phyloP scores from a whole-genome alignment of 2,888 invertebrate genomes.

The Gymnoscelis rufifasciata region DNA sequence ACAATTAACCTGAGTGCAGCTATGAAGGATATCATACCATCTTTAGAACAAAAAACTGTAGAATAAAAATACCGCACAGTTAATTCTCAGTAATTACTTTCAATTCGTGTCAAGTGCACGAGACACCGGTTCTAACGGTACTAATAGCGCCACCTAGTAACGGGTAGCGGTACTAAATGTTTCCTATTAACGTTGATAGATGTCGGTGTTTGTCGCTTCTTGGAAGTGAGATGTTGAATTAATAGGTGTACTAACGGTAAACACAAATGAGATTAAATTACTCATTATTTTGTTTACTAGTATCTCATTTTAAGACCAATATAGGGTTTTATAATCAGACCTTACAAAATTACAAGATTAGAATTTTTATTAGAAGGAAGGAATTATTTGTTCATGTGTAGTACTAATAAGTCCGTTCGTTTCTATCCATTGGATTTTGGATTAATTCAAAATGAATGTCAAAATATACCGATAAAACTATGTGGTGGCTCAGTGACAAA shows the following conservation, averaged over 20 bases:
- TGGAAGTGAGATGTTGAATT: constrained; percentile 13
- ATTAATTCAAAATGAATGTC: too few species aligned
- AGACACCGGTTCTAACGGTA: constrained; percentile 25
- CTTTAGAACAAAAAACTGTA: background rate
- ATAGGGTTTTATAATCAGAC: too few species aligned
- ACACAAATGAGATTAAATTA: too few species aligned
- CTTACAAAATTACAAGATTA: too few species aligned
- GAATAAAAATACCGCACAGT: constrained; percentile 7
- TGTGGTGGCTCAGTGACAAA: too few species aligned
- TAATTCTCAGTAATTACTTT: constrained; percentile 13
- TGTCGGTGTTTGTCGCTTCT: constrained; percentile 39
- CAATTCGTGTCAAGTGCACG: constrained; percentile 21
- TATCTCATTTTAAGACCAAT: too few species aligned
- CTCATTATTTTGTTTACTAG: too few species aligned
- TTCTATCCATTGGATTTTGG: too few species aligned
- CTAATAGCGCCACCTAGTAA: constrained; percentile 65
- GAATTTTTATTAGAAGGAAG: too few species aligned
- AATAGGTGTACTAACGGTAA: background rate
- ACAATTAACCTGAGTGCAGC: background rate
- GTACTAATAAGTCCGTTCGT: too few species aligned
- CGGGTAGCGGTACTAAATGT: constrained; percentile 61
- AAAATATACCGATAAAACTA: too few species aligned
- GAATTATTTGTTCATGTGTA: too few species aligned
- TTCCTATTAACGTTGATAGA: constrained; percentile 53
- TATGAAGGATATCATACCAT: background rate